Evolutionary conservation across 2,888 invertebrate species (phyloP).

Genomic region (Aphrophora alni): DNA sequence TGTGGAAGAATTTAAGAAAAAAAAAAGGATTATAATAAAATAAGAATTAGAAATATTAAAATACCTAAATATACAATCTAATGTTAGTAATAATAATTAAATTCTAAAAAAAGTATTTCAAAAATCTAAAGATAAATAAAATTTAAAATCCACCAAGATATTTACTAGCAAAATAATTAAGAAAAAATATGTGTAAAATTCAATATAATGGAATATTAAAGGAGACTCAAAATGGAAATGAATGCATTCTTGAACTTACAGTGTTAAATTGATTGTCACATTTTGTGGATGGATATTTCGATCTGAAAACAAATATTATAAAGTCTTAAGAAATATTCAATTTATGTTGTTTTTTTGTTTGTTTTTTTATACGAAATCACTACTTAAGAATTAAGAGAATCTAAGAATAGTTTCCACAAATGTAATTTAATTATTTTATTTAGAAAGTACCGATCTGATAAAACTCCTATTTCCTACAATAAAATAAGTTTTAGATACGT

Average conservation of each 20-base stretch:
- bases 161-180: not conserved
- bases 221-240: not conserved
- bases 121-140: not conserved
- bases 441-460: no score
- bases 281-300: not conserved
- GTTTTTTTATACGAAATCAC: not conserved
- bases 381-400: not conserved
- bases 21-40: not conserved
- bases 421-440: not conserved
- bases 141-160: conserved; percentile 2
- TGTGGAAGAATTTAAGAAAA: not conserved
- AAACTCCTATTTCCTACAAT: no score
- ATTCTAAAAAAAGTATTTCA: not conserved
- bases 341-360: not conserved
- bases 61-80: not conserved
- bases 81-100: not conserved
- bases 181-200: not conserved
- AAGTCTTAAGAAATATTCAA: not conserved
- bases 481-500: no score
- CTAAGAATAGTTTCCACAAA: not conserved
- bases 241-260: conserved; percentile 2
- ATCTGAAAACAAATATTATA: not conserved
- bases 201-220: not conserved
- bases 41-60: not conserved
- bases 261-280: not conserved